Evolutionary conservation across 2,797 vertebrate genomes (phyloP), one percentile per base, ranked within the genome.

Genomic region (Coracias cyanogaster): DNA sequence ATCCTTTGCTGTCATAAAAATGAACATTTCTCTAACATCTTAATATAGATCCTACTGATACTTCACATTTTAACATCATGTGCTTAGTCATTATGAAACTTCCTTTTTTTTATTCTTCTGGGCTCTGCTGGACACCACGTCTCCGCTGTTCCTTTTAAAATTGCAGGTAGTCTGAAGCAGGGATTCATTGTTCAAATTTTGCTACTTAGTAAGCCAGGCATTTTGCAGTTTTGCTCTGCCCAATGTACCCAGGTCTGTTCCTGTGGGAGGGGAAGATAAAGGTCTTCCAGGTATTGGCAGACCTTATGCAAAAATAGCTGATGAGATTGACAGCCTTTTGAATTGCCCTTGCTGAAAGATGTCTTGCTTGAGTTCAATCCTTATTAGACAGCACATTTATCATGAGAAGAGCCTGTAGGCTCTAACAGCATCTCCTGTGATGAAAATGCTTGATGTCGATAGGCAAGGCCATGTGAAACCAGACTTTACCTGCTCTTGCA

Each of bases 1-100:
- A 89, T 87, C 61, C 70, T 93, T 73, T 90, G 22, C 65, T 77
- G 41, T 60, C 41, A 67, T 73, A 91, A 90, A 94, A 94, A 77
- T 2, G 29, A 94, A 64, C 0, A 0, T 67, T 94, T 92, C 55
- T 92, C 64, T 85, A 95, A 2, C 2, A 9, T 64, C 55, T 92
- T 84, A 78, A 92, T 82, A 94, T 78, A 90, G 82, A 76, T 73
- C 70, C 55, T 83, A 60, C 31, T 3, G 17, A 49, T 79, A 39
- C 21, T 71, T 94, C 79, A 35, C 48, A 57, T 91, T 91, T 88
- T 88, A 84, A 72, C 55, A 49, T 65, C 20, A 41, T 66, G 25
- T 66, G 83, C 66, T 60, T 67, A 90, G 80, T 76, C 73, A 49
- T 76, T 86, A 55, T 67, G 64, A 69, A 81, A 29, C 54, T 82